These are phyloP conservation scores for Hucho hucho DNA, from an alignment of 2,113 vertebrate genomes.

Conservation along the genomic window DNA sequence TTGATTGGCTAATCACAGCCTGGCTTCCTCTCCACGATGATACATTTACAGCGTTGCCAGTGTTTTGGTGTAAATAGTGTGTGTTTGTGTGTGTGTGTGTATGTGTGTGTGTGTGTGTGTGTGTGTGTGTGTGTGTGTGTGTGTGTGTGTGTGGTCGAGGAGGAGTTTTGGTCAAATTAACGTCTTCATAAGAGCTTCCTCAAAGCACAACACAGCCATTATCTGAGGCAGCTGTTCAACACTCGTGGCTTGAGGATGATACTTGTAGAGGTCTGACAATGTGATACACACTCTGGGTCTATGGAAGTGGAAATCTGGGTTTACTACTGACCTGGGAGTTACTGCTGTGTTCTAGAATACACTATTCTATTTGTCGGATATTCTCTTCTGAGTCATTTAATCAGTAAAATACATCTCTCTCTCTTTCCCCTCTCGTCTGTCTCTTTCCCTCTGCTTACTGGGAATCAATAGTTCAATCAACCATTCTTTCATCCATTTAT, in stretches of 20 bases:
- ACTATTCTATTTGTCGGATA: neutral
- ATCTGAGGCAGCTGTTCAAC: constrained; percentile 36
- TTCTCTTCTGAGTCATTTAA: neutral
- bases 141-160: neutral
- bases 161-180: constrained; percentile 18
- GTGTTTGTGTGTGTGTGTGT: too few species aligned
- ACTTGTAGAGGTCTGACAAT: constrained; percentile 52
- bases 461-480: too few species aligned
- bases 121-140: too few species aligned
- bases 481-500: constrained; percentile 14
- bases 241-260: constrained; percentile 39
- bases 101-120: too few species aligned
- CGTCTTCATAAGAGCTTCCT: constrained; percentile 39
- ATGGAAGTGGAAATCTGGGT: neutral
- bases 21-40: constrained; percentile 35
- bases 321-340: too few species aligned
- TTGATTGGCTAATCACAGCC: constrained; percentile 50
- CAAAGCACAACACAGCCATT: constrained; percentile 39
- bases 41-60: constrained; percentile 37
- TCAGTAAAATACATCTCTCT: neutral
- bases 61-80: constrained; percentile 19
- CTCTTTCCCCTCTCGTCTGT: neutral
- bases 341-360: neutral
- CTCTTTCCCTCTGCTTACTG: neutral
- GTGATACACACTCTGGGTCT: constrained; percentile 42